These are phyloP conservation scores for Aethes cnicana DNA, from an alignment of 2,888 invertebrate genomes.

Conservation along the genomic window DNA sequence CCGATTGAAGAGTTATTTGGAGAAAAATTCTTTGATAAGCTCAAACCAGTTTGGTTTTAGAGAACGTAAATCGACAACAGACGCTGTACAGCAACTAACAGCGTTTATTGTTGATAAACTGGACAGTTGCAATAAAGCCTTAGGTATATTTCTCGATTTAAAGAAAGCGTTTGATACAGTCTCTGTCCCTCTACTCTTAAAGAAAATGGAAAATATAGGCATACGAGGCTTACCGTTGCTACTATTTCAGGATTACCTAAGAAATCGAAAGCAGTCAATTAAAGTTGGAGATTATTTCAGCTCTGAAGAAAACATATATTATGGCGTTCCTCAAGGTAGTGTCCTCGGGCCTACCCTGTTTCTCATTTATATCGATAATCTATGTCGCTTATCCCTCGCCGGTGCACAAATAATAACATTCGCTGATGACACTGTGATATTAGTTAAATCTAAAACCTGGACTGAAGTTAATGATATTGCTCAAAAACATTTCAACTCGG, in stretches of 20 bases:
- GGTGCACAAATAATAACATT: slow-evolving; percentile 24
- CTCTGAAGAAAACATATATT: background rate
- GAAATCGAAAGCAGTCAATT: background rate
- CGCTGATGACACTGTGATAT: slow-evolving; percentile 33
- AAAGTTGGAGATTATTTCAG: slow-evolving; percentile 1
- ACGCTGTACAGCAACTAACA: background rate
- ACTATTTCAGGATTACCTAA: background rate
- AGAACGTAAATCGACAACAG: background rate
- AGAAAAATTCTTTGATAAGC: background rate
- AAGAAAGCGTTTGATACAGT: background rate
- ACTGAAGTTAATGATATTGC: background rate
- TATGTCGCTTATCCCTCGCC: slow-evolving; percentile 8
- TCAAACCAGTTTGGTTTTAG: background rate
- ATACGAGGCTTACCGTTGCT: background rate
- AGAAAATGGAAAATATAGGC: background rate
- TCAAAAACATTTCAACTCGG: slow-evolving; percentile 10
- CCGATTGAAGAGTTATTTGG: background rate
- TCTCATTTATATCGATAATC: slow-evolving; percentile 19
- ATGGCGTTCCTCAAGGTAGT: slow-evolving; percentile 23
- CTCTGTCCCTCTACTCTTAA: background rate
- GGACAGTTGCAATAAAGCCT: background rate
- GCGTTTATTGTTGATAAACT: background rate
- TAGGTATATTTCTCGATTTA: background rate
- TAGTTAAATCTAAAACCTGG: slow-evolving; percentile 23
- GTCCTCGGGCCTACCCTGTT: slow-evolving; percentile 26